Conservation (phyloP, 2,888 invertebrate genomes). For the Apamea anceps region DNA sequence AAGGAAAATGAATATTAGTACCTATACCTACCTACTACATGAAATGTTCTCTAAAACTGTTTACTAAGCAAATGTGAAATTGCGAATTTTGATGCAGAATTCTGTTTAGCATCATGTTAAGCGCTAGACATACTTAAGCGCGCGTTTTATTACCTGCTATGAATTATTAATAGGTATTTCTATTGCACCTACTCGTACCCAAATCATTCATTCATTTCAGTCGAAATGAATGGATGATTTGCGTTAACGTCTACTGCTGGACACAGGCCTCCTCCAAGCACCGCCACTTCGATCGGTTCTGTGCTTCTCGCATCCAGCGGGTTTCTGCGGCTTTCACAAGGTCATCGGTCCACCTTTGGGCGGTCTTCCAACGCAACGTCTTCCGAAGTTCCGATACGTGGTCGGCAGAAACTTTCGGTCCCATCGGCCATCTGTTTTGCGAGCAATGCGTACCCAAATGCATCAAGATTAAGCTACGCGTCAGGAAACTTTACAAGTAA, state of each 20-base stretch:
- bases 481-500: neutral
- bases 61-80: slow-evolving; percentile 54
- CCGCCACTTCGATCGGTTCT: neutral
- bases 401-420: neutral
- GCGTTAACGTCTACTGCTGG: neutral
- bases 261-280: neutral
- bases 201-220: neutral
- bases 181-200: neutral
- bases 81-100: slow-evolving; percentile 54
- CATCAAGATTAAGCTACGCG: neutral
- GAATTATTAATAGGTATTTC: slow-evolving; percentile 1
- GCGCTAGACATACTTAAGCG: neutral
- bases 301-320: neutral
- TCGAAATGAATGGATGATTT: neutral
- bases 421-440: neutral
- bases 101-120: slow-evolving; percentile 28
- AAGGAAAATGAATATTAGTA: slow-evolving; percentile 60
- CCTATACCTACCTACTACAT: slow-evolving; percentile 22
- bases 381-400: neutral
- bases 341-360: neutral
- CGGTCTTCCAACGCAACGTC: neutral
- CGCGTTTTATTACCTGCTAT: slow-evolving; percentile 4
- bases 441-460: neutral
- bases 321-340: neutral
- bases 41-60: slow-evolving; percentile 52